Conservation (phyloP, 2,888 invertebrate genomes). For the Chymomyza caudatula region DNA sequence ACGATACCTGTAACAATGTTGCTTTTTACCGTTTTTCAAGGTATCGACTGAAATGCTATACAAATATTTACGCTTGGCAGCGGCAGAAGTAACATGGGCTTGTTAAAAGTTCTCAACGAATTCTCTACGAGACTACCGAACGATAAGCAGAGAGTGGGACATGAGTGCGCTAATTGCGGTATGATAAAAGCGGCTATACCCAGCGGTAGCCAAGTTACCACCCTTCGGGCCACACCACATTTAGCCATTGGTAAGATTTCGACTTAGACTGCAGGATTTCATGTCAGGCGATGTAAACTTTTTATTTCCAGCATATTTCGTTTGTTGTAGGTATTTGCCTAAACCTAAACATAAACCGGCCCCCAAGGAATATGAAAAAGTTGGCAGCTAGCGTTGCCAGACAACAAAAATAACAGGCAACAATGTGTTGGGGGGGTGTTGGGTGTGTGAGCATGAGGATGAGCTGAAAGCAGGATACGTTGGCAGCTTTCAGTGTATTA, state of each 20-base stretch:
- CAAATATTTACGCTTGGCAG: conserved; percentile 58
- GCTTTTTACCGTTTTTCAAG: conserved; percentile 42
- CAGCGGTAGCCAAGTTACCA: conserved; percentile 26
- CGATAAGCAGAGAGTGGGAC: conserved; percentile 61
- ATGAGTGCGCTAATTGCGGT: conserved; percentile 67
- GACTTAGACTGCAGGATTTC: conserved; percentile 14
- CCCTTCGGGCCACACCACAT: not conserved
- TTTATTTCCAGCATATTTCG: not conserved
- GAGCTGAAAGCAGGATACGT: conserved; percentile 14
- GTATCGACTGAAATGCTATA: conserved; percentile 63
- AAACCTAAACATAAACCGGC: conserved; percentile 69
- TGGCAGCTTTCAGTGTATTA: conserved; percentile 57
- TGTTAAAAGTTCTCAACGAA: conserved; percentile 32
- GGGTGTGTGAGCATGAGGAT: too few species aligned
- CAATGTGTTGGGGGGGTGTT: not conserved
- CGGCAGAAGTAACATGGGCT: conserved; percentile 40
- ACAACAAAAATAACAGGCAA: conserved; percentile 39
- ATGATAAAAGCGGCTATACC: conserved; percentile 51
- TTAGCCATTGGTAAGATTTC: conserved; percentile 48
- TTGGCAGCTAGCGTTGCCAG: conserved; percentile 40
- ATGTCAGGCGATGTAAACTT: not conserved
- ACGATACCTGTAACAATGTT: conserved; percentile 17
- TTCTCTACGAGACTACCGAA: conserved; percentile 44
- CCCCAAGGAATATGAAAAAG: conserved; percentile 55
- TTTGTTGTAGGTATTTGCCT: conserved; percentile 52